These are phyloP conservation scores for Mantis religiosa DNA, from an alignment of 2,888 invertebrate species.

Conservation along the genomic window DNA sequence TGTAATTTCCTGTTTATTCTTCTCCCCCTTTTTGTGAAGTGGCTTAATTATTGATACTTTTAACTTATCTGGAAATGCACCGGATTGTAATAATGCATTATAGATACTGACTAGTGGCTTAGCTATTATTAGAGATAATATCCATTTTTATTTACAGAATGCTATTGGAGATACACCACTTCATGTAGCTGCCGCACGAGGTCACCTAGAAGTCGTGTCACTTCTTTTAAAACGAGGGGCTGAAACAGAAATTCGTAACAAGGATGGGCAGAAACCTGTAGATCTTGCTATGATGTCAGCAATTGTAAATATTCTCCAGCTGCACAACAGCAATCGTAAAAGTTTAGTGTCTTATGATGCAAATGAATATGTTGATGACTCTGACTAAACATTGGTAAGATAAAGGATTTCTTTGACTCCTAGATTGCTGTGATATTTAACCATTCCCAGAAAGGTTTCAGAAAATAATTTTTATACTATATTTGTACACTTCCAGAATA, in stretches of 20 bases:
- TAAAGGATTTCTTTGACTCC: no score
- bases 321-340: slow-evolving; percentile 34
- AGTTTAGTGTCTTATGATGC: slow-evolving; percentile 38
- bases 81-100: no score
- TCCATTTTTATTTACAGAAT: slow-evolving; percentile 46
- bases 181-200: slow-evolving; percentile 58
- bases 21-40: no score
- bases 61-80: no score
- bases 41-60: no score
- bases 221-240: slow-evolving; percentile 53
- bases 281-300: slow-evolving; percentile 51
- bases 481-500: neutral
- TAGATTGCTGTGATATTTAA: neutral
- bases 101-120: no score
- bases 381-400: slow-evolving; percentile 38
- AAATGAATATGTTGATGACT: slow-evolving; percentile 46
- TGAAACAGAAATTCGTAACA: slow-evolving; percentile 49
- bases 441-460: neutral
- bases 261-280: slow-evolving; percentile 49
- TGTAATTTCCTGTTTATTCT: no score
- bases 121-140: no score
- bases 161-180: slow-evolving; percentile 62
- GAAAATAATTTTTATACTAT: neutral
- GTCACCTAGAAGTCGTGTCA: slow-evolving; percentile 53
- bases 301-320: slow-evolving; percentile 41